phyloP scores from a whole-genome alignment of 1,140 invertebrate species.

The Sycobia sp. region DNA sequence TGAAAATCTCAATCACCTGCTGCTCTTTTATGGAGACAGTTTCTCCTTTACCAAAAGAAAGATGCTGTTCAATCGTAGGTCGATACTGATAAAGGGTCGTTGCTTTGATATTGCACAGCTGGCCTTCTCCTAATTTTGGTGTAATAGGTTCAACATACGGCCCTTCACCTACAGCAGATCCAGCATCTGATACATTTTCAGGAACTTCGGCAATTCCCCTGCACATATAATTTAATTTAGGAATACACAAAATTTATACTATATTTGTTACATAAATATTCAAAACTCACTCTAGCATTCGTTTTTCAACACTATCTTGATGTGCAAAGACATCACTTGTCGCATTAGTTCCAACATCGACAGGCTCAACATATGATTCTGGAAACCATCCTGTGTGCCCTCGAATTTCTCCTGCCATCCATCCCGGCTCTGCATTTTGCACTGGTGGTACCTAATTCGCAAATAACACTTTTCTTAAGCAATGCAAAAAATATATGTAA shows the following conservation, averaged over 20 bases:
- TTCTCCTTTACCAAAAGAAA: constrained; percentile 74
- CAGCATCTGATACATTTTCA: constrained; percentile 68
- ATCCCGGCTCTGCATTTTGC: constrained; percentile 93
- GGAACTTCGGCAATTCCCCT: constrained; percentile 77
- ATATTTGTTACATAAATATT: neutral
- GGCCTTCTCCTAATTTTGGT: constrained; percentile 54
- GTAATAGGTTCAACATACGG: constrained; percentile 49
- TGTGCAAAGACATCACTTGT: constrained; percentile 47
- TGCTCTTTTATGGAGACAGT: constrained; percentile 70
- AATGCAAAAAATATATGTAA: too few relatives aligned
- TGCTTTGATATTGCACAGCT: constrained; percentile 59
- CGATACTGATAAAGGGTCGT: constrained; percentile 70
- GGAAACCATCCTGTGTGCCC: constrained; percentile 97
- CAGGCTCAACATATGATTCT: constrained; percentile 90
- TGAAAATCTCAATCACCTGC: constrained; percentile 59
- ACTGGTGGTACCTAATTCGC: constrained; percentile 72
- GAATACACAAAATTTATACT: neutral
- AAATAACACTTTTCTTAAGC: constrained; percentile 12
- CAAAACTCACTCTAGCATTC: constrained; percentile 62
- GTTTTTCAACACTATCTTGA: constrained; percentile 58
- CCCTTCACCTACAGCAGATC: constrained; percentile 57
- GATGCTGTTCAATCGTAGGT: constrained; percentile 70
- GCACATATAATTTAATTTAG: constrained; percentile 29
- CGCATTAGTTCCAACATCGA: constrained; percentile 60
- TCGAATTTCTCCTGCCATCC: constrained; percentile 90